Evolutionary conservation across 2,888 invertebrate genomes (phyloP), one percentile per base, ranked within the genome.

Genomic region (Muschampia plurimacula): DNA sequence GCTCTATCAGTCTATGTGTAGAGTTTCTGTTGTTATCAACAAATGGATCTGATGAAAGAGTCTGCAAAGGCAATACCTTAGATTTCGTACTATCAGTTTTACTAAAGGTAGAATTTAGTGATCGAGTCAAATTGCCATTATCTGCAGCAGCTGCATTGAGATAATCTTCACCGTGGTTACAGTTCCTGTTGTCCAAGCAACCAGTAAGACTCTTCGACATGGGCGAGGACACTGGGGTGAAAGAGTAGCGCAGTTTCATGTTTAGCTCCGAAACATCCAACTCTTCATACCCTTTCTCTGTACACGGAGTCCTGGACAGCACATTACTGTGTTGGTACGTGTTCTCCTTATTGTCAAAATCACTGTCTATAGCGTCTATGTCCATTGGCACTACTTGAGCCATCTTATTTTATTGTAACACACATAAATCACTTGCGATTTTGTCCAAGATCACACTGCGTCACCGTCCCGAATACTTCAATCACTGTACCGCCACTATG

Each of bases 341-440:
- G 76, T 93, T 94, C 77, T 94, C 94, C 80, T 93, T 94, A 77
- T 93, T 88, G 75, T 94, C 93, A 80, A 91, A 93, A 68, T 90
- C 92, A 86, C 84, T 86, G 75, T 89, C 85, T 70, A 88, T 82
- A 65, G 78, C 80, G 79, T 90, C 93, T 76, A 92, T 83, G 73
- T 93, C 93, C 92, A 94, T 93, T 0, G 92, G 89, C 86, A 92
- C 92, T 36, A 80, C 80, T 75, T 78, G 77, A 69, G 73, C 69
- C 73, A 73, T 73, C 15, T 13, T 73, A 59, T 13, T 74, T 72
- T 67, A 77, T 71, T 75, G 74, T 77, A 72, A 72, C 66, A 72
- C 77, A 64, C 36, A 75, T 65, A 73, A 73, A 65, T 73, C 68
- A 77, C 73, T 74, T 77, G 78, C 77, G 74, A 69, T 60, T 49